phyloP scores from a whole-genome alignment of 2,888 invertebrate genomes.

The Holacanthella duospinosa region DNA sequence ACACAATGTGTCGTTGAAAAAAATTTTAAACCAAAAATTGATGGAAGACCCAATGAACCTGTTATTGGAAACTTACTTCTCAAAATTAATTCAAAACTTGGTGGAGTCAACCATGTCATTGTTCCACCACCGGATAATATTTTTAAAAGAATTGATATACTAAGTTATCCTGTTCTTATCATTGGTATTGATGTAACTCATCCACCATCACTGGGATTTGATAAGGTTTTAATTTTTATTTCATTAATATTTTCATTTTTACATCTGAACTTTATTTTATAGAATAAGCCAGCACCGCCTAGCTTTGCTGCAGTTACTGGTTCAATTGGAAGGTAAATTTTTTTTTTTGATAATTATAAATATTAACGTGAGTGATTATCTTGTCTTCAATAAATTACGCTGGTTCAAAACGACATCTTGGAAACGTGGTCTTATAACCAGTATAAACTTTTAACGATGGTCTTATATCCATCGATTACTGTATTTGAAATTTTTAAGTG shows the following conservation, averaged over 20 bases:
- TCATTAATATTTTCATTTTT: not conserved
- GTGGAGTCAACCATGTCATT: constrained; percentile 41
- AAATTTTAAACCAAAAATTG: constrained; percentile 18
- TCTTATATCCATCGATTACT: not conserved
- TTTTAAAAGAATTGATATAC: not conserved
- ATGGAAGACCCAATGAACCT: constrained; percentile 28
- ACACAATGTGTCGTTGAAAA: constrained; percentile 41
- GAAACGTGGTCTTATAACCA: too few species aligned
- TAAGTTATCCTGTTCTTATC: constrained; percentile 48
- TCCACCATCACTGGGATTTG: constrained; percentile 64
- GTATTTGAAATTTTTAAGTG: not conserved
- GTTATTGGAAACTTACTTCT: constrained; percentile 35
- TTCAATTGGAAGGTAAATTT: constrained; percentile 6
- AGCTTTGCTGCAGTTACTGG: constrained; percentile 30
- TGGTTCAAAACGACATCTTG: too few species aligned
- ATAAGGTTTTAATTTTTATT: too few species aligned
- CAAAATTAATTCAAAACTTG: constrained; percentile 44
- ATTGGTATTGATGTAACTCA: constrained; percentile 89
- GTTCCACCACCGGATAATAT: constrained; percentile 14
- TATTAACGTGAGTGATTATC: too few species aligned
- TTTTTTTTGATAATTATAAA: too few species aligned
- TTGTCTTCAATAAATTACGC: too few species aligned
- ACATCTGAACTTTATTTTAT: too few species aligned
- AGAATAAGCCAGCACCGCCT: constrained; percentile 9
- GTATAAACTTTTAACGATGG: too few species aligned